These are phyloP conservation scores for Rhopilema esculentum DNA, from an alignment of 30 jellyfish, hydroid and myxozoan species.

Conservation along the genomic window DNA sequence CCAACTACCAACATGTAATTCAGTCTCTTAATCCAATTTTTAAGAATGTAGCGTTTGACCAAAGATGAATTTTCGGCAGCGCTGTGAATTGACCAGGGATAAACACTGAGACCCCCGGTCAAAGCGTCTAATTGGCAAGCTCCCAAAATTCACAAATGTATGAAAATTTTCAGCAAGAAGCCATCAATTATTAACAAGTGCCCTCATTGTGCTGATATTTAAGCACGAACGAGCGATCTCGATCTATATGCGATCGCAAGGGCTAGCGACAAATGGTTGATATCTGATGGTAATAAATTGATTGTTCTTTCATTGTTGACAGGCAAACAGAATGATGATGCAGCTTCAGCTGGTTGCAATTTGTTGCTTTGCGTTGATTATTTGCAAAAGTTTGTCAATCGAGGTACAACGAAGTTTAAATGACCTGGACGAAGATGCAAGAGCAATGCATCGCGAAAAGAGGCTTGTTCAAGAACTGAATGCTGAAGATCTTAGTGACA, in stretches of 20 bases:
- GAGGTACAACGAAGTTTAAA: not conserved
- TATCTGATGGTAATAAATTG: not conserved
- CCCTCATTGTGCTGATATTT: not conserved
- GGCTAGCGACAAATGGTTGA: not conserved
- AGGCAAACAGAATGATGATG: not conserved
- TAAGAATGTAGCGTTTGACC: too few species aligned
- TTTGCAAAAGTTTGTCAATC: not conserved
- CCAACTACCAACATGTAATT: too few species aligned
- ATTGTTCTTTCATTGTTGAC: not conserved
- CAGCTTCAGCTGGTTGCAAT: not conserved
- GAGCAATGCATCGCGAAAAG: not conserved
- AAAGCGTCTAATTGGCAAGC: not conserved
- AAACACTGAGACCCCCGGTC: not conserved
- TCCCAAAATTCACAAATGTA: not conserved
- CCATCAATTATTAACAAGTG: not conserved
- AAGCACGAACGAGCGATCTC: not conserved
- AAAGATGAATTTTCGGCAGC: not conserved
- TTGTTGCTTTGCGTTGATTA: not conserved
- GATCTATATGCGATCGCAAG: not conserved
- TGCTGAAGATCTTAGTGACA: not conserved
- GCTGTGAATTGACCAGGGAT: not conserved
- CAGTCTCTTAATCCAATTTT: too few species aligned
- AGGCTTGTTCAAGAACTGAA: not conserved
- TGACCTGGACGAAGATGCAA: not conserved
- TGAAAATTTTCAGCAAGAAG: not conserved